Evolutionary conservation across 2,888 invertebrate genomes (phyloP).

Genomic region (Cylindroiulus punctatus): DNA sequence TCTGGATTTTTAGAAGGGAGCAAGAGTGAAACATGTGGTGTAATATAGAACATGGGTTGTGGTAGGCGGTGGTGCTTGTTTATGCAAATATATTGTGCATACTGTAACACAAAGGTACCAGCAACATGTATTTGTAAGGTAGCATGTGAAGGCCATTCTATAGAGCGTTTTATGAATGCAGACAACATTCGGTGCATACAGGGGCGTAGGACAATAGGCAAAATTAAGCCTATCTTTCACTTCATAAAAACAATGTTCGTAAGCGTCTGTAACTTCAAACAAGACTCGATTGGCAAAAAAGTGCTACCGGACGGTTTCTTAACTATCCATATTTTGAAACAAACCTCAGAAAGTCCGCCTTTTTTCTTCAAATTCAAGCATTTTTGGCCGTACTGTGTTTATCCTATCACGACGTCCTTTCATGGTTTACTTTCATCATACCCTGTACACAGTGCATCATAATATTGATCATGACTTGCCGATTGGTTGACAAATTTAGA

Average conservation of each 20-base stretch:
- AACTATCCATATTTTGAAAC: constrained; percentile 11
- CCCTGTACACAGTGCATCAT: constrained; percentile 40
- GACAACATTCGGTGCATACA: constrained; percentile 8
- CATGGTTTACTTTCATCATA: constrained; percentile 44
- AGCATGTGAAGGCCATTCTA: not conserved
- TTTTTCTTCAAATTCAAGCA: constrained; percentile 27
- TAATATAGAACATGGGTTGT: not conserved
- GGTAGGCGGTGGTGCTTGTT: not conserved
- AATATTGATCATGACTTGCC: constrained; percentile 47
- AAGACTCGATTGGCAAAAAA: not conserved
- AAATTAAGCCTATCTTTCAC: constrained; percentile 22
- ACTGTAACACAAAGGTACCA: not conserved
- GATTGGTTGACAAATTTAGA: constrained; percentile 47
- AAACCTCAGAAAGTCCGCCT: constrained; percentile 40
- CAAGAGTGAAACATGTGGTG: not conserved
- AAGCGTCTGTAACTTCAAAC: not conserved
- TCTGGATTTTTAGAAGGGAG: too few relatives aligned
- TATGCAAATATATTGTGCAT: not conserved
- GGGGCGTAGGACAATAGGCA: constrained; percentile 10
- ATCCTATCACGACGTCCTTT: constrained; percentile 43
- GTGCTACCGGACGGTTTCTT: not conserved
- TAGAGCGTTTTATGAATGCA: not conserved
- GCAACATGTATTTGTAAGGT: not conserved
- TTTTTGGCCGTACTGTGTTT: constrained; percentile 22
- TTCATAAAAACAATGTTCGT: constrained; percentile 2